Base-by-base conservation (phyloP, 2,888 invertebrate genomes). In the Apamea sordens region DNA sequence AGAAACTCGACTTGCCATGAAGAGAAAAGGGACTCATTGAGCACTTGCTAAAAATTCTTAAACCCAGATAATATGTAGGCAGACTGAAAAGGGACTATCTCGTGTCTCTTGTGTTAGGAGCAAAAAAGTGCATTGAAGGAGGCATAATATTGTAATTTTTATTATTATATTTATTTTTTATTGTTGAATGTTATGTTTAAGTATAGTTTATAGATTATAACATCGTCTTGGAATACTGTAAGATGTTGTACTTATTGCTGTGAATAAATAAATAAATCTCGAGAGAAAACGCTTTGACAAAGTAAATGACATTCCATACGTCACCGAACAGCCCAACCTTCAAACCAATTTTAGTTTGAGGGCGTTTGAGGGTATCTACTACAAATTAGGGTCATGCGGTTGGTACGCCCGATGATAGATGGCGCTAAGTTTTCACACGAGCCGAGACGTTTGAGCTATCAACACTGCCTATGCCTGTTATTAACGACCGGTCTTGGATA, bases 351-450 rank as follows among this genome's bases (percentile, higher is more conserved):
- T 82, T 64, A 64, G 70, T 80, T 80, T 63, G 71, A 82, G 86
- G 76, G 75, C 77, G 68, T 80, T 77, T 59, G 70, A 82, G 86
- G 76, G 73, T 79, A 83, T 80, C 79, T 80, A 85, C 79, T 80
- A 85, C 79, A 84, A 89, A 89, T 84, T 84, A 89, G 81, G 89
- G 79, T 89, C 82, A 77, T 75, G 76, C 70, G 80, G 80, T 77
- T 81, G 73, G 80, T 83, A 83, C 77, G 75, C 76, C 73, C 68
- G 76, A 86, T 88, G 90, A 91, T 91, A 90, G 89, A 92, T 88
- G 77, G 83, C 83, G 83, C 79, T 86, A 88, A 89, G 88, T 89
- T 89, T 91, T 91, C 88, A 89, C 88, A 88, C 83, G 71, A 83
- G 78, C 67, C 75, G 79, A 88, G 89, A 86, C 86, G 82, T 81